Conservation (phyloP, 1,140 invertebrate species). For the Cryptotermes secundus region DNA sequence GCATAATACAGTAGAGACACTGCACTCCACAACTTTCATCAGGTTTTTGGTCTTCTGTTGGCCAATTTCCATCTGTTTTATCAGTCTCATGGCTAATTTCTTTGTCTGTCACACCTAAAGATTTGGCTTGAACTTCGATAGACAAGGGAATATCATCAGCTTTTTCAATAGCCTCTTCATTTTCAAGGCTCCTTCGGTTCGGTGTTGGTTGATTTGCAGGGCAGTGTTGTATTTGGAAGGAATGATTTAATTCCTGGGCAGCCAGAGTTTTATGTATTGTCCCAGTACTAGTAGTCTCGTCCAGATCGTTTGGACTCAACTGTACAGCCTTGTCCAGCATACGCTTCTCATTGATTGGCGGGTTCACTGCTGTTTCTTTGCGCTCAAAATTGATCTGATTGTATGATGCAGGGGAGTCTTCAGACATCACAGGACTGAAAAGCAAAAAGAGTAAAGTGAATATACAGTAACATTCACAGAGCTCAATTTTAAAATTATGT, state of each 20-base stretch:
- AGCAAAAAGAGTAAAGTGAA: neutral
- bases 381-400: neutral
- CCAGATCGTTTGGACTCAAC: neutral
- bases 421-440: slow-evolving; percentile 48
- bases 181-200: neutral
- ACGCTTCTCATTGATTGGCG: neutral
- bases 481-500: too few species aligned
- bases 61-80: neutral
- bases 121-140: too few species aligned
- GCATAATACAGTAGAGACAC: slow-evolving; percentile 50
- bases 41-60: neutral
- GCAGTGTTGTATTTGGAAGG: neutral
- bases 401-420: slow-evolving; percentile 41
- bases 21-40: slow-evolving; percentile 50
- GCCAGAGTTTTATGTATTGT: neutral
- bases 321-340: slow-evolving; percentile 7
- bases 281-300: neutral
- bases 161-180: too few species aligned
- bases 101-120: neutral
- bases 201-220: neutral
- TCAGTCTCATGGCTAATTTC: neutral
- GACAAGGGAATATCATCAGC: neutral
- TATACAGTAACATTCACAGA: too few species aligned
- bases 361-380: neutral
- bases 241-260: neutral